phyloP scores from a whole-genome alignment of 1,140 invertebrate genomes.

The Diprion similis region DNA sequence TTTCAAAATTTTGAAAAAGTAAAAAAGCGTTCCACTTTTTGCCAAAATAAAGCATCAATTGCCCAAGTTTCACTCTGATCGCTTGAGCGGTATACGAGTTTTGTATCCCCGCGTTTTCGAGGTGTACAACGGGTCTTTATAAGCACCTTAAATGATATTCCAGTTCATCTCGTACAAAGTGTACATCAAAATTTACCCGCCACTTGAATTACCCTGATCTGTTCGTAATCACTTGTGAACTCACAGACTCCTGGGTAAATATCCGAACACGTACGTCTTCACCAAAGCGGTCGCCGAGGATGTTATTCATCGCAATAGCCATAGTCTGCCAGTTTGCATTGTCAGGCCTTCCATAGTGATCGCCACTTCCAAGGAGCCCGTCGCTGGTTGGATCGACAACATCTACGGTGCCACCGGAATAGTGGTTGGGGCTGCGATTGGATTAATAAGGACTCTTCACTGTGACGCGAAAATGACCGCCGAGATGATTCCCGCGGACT shows the following conservation, averaged over 20 bases:
- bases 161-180: not conserved
- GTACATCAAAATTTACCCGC: not conserved
- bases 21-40: too few species aligned
- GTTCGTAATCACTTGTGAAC: too few species aligned
- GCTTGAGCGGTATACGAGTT: too few species aligned
- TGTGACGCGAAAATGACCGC: slow-evolving; percentile 69
- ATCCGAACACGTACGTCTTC: slow-evolving; percentile 86
- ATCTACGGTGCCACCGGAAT: slow-evolving; percentile 81
- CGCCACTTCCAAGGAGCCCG: slow-evolving; percentile 76
- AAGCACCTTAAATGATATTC: slow-evolving; percentile 12
- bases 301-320: slow-evolving; percentile 69
- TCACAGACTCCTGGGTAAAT: slow-evolving; percentile 72
- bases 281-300: slow-evolving; percentile 86
- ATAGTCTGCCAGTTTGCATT: slow-evolving; percentile 75
- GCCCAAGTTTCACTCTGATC: too few species aligned
- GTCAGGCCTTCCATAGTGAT: slow-evolving; percentile 80
- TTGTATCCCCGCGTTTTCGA: too few species aligned
- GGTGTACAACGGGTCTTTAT: too few species aligned
- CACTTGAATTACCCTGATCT: slow-evolving; percentile 19
- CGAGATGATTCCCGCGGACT: slow-evolving; percentile 89
- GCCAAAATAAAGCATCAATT: too few species aligned
- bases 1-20: too few species aligned
- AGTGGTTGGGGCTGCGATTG: slow-evolving; percentile 72
- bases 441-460: slow-evolving; percentile 75
- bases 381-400: slow-evolving; percentile 86